Evolutionary conservation across 1,140 invertebrate species (phyloP), one percentile per base, ranked within the genome.

Genomic region (Formica selysi): DNA sequence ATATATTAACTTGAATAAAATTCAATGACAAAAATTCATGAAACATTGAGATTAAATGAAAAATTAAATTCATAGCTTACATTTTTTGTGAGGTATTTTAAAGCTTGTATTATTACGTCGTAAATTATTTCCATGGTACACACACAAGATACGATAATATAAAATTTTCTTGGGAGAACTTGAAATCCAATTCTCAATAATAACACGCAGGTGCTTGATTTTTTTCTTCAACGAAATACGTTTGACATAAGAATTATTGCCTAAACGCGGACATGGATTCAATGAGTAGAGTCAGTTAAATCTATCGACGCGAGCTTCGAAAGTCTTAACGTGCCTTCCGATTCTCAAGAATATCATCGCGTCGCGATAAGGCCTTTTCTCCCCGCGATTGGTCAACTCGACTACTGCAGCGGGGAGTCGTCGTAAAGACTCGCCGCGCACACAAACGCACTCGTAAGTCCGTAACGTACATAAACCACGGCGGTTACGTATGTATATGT

Each of bases 341-440:
- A 80, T 76, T 13, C 79, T 4, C 67, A 48, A 11, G 68, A 61
- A 59, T 62, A 83, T 83, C 68, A 62, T 83, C 68, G 26, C 68
- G 26, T 36, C 38, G 68, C 79, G 54, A 74, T 73, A 83, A 62
- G 26, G 13, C 32, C 11, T 29, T 67, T 74, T 89, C 73, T 86
- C 83, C 81, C 83, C 81, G 81, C 86, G 81, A 86, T 83, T 48
- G 74, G 84, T 26, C 87, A 79, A 74, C 73, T 54, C 22, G 79
- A 36, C 65, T 86, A 61, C 59, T 88, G 62, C 93, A 91, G 91
- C 92, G 79, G 93, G 93, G 90, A 93, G 93, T 92, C 93, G 48
- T 48, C 89, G 91, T 94, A 94, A 94, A 93, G 88, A 93, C 93
- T 92, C 89, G 78, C 88, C 92, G 92, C 92, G 91, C 90, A 93